Evolutionary conservation across 2,113 vertebrate species (phyloP).

Genomic region (Ifrita kowaldi): DNA sequence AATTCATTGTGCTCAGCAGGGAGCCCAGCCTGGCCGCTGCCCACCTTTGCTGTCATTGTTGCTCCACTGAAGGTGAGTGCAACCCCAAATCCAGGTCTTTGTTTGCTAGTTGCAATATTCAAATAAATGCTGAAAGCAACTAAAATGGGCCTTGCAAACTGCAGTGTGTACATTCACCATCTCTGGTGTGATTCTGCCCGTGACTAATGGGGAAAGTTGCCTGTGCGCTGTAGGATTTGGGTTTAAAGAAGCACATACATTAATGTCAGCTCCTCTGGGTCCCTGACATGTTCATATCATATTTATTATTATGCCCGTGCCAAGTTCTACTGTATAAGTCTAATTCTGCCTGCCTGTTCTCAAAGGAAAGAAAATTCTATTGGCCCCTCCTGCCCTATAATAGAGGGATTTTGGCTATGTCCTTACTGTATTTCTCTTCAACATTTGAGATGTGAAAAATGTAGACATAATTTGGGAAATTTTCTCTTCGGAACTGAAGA

Average conservation of each 20-base stretch:
- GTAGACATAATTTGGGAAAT: not conserved
- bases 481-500: not conserved
- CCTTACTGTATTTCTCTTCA: conserved; percentile 7
- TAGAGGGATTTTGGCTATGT: not conserved
- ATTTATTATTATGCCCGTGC: conserved; percentile 21
- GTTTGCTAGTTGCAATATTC: not conserved
- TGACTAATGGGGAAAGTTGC: not conserved
- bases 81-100: not conserved
- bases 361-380: conserved; percentile 13
- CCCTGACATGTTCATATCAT: conserved; percentile 5
- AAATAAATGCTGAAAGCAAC: not conserved
- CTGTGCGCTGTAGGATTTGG: not conserved
- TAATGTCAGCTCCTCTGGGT: conserved; percentile 14
- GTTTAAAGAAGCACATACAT: not conserved
- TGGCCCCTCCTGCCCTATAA: conserved; percentile 9
- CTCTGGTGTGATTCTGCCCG: not conserved
- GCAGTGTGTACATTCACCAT: not conserved
- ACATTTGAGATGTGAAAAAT: conserved; percentile 3
- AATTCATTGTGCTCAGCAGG: fast-evolving
- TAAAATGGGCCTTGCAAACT: not conserved
- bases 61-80: not conserved
- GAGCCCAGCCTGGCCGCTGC: not conserved
- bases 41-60: not conserved
- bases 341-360: conserved; percentile 11
- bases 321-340: conserved; percentile 33